Conservation (phyloP, 2,888 invertebrate genomes). For the Heterodera filipjevi region DNA sequence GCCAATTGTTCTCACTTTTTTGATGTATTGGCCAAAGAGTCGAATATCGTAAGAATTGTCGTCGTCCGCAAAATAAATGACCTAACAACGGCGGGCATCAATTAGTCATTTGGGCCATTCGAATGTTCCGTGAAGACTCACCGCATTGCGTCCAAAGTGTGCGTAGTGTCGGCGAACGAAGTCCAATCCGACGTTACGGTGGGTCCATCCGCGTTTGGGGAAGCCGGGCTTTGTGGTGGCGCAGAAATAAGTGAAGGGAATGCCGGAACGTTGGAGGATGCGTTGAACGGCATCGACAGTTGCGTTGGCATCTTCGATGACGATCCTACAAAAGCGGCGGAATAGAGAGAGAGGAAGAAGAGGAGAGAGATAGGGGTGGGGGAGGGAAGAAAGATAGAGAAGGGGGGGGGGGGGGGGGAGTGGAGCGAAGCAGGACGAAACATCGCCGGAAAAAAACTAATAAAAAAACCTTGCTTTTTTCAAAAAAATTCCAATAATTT, state of each 20-base stretch:
- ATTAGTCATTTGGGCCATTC: too few species aligned
- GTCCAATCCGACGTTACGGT: conserved; percentile 51
- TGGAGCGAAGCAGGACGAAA: too few species aligned
- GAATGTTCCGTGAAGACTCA: too few species aligned
- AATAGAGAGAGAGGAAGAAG: background rate
- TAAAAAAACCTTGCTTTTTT: too few species aligned
- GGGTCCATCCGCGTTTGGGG: conserved; percentile 54
- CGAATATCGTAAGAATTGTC: conserved; percentile 90
- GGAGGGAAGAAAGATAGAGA: too few species aligned
- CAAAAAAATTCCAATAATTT: too few species aligned
- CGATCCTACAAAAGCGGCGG: conserved; percentile 37
- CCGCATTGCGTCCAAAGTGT: conserved; percentile 57
- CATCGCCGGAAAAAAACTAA: too few species aligned
- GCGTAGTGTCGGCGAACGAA: conserved; percentile 50
- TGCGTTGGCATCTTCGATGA: conserved; percentile 50
- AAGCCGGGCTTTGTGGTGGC: conserved; percentile 53
- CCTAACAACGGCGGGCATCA: conserved; percentile 12
- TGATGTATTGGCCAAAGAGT: conserved; percentile 75
- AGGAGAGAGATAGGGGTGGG: too few species aligned
- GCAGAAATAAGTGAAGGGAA: conserved; percentile 52
- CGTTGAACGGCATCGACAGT: conserved; percentile 51
- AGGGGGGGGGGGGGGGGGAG: too few species aligned
- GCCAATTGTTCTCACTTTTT: conserved; percentile 48
- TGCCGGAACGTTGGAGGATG: conserved; percentile 45
- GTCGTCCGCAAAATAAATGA: conserved; percentile 92